Percentiles rank a stretch among this genome's conserved stretches.
phyloP scores from a whole-genome alignment of 2,113 vertebrate species.

The Ammodytes marinus region DNA sequence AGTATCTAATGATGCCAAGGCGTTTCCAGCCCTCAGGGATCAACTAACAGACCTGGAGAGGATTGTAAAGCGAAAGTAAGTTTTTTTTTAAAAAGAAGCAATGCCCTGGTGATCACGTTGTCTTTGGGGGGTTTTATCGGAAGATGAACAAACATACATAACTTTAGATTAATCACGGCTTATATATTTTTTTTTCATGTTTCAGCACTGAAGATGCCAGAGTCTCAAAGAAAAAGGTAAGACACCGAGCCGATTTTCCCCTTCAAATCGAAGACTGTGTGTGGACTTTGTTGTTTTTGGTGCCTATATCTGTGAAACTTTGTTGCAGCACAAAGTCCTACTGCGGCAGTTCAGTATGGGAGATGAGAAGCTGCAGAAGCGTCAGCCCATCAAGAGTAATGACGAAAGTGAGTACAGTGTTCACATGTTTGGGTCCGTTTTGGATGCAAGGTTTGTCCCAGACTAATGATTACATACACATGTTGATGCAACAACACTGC shows the following conservation, averaged over 20 bases:
- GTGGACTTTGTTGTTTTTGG: not conserved
- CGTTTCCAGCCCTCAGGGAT: conserved; percentile 90
- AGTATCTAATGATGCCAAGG: conserved; percentile 92
- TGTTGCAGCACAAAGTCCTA: conserved; percentile 94
- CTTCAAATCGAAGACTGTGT: not conserved
- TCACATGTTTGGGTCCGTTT: not conserved
- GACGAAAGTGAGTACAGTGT: conserved; percentile 91
- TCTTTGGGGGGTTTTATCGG: not conserved
- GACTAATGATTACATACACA: not conserved
- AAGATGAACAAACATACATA: not conserved
- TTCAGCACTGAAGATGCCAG: conserved; percentile 91
- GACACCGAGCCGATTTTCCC: not conserved
- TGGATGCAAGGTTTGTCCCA: not conserved
- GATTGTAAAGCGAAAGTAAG: conserved; percentile 93
- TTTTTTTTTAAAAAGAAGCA: conserved; percentile 25
- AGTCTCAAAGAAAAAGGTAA: conserved; percentile 92
- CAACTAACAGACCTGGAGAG: conserved; percentile 93
- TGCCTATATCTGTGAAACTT: not conserved
- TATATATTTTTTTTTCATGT: conserved; percentile 29
- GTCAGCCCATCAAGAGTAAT: conserved; percentile 91
- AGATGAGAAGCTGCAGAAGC: conserved; percentile 93
- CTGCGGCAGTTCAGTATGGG: conserved; percentile 93
- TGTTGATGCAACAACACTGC: not conserved
- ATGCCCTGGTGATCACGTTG: not conserved
- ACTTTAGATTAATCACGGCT: not conserved